Evolutionary conservation across 92 coral and sea anemone genomes (phyloP).

Genomic region (Galaxea fascicularis): DNA sequence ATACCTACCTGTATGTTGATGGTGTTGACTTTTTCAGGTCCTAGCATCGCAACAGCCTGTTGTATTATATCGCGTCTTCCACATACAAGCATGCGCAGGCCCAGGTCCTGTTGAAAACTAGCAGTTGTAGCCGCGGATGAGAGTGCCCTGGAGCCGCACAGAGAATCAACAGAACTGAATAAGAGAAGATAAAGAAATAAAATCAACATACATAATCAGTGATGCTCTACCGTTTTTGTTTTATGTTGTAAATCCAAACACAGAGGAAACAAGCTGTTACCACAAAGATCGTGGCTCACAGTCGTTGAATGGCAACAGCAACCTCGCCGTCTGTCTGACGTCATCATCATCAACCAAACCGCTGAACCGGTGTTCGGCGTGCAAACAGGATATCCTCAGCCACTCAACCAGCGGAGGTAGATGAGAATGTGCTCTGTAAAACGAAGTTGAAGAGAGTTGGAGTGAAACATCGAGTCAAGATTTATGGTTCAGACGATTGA

Average conservation of each 20-base stretch:
- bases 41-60: conserved; percentile 72
- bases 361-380: conserved; percentile 81
- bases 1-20: conserved; percentile 66
- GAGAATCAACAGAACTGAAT: conserved; percentile 60
- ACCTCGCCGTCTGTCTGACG: conserved; percentile 92
- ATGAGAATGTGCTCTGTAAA: conserved; percentile 75
- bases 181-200: not conserved
- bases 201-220: not conserved
- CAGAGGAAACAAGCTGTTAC: conserved; percentile 21
- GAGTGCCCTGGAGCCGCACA: conserved; percentile 48
- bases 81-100: conserved; percentile 88
- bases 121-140: conserved; percentile 56
- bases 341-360: conserved; percentile 83
- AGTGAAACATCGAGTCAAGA: not conserved
- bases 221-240: not conserved
- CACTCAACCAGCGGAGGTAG: conserved; percentile 89
- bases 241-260: not conserved
- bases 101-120: conserved; percentile 74
- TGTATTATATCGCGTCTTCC: conserved; percentile 70
- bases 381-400: conserved; percentile 75
- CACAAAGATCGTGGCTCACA: conserved; percentile 75
- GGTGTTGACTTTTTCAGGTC: conserved; percentile 76
- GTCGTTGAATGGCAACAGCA: conserved; percentile 81
- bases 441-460: not conserved
- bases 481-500: not conserved